These are phyloP conservation scores for Gavialis gangeticus DNA, from an alignment of 2,113 vertebrate genomes.

Conservation along the genomic window DNA sequence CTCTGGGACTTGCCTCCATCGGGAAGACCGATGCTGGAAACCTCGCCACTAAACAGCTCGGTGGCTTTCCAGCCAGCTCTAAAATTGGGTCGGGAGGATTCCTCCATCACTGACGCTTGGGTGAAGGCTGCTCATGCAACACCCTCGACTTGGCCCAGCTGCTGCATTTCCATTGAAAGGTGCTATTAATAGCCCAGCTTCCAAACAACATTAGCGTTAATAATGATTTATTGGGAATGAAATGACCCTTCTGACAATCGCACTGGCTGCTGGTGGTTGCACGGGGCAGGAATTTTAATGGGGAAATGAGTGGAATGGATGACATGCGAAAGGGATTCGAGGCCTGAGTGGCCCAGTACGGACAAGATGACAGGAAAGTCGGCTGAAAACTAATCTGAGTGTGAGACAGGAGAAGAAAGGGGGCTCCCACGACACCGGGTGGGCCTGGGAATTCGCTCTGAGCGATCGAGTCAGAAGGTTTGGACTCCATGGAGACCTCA, in stretches of 20 bases:
- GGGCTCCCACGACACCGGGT: slow-evolving; percentile 17
- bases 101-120: slow-evolving; percentile 1
- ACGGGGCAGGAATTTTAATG: slow-evolving; percentile 53
- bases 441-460: background rate
- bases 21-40: too few species aligned
- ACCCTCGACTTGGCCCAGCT: background rate
- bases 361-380: slow-evolving; percentile 42
- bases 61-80: background rate
- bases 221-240: slow-evolving; percentile 47
- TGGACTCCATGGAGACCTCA: background rate
- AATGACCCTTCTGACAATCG: slow-evolving; percentile 48
- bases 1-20: background rate
- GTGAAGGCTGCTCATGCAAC: background rate
- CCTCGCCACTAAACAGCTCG: too few species aligned
- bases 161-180: background rate
- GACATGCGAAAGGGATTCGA: background rate
- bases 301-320: slow-evolving; percentile 34
- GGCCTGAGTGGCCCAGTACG: slow-evolving; percentile 18
- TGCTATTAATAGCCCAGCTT: slow-evolving; percentile 48
- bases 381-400: slow-evolving; percentile 33
- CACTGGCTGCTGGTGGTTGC: slow-evolving; percentile 37
- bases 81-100: background rate
- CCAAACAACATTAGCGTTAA: slow-evolving; percentile 35
- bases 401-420: background rate
- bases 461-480: background rate